Percentiles rank a stretch among this genome's conserved stretches.
Conservation (phyloP, 1,140 invertebrate species). For the Sinonovacula constricta region DNA sequence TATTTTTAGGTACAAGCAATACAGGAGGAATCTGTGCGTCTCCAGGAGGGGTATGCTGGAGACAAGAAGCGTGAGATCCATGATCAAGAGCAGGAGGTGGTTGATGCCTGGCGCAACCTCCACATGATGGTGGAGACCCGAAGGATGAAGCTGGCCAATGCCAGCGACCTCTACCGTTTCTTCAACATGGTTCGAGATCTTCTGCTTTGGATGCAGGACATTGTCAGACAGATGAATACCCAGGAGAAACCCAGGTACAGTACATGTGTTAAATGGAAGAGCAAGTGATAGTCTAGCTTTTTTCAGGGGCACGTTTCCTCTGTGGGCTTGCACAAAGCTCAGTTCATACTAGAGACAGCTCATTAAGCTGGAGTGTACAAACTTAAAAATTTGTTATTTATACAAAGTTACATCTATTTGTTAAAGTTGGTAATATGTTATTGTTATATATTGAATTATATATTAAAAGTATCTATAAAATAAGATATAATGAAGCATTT, state of each 20-base stretch:
- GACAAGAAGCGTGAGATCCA: slow-evolving; percentile 98
- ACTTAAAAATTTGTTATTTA: too few relatives aligned
- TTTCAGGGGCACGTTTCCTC: too few relatives aligned
- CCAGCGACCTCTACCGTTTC: slow-evolving; percentile 98
- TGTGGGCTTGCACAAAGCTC: too few relatives aligned
- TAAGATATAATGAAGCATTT: too few relatives aligned
- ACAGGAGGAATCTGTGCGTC: slow-evolving; percentile 92
- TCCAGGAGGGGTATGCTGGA: slow-evolving; percentile 97
- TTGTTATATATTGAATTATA: too few relatives aligned
- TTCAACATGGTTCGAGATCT: slow-evolving; percentile 98
- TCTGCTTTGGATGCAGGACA: slow-evolving; percentile 99
- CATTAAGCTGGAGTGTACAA: too few relatives aligned
- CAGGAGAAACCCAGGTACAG: slow-evolving; percentile 95
- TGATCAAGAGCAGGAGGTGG: slow-evolving; percentile 95
- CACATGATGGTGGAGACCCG: slow-evolving; percentile 92
- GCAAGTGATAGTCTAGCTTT: too few relatives aligned
- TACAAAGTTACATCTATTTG: too few relatives aligned
- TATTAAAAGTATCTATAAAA: too few relatives aligned
- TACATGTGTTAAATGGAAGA: slow-evolving; percentile 5
- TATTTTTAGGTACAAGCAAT: slow-evolving; percentile 94
- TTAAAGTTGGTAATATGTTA: too few relatives aligned
- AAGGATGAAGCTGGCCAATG: slow-evolving; percentile 92
- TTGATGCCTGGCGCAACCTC: slow-evolving; percentile 96
- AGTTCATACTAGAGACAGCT: too few relatives aligned
- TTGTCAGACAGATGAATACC: slow-evolving; percentile 98